Percentiles rank a stretch among this genome's conserved stretches.
These are phyloP conservation scores for Danaus melanippus DNA, from an alignment of 1,140 invertebrate species.

Conservation along the genomic window DNA sequence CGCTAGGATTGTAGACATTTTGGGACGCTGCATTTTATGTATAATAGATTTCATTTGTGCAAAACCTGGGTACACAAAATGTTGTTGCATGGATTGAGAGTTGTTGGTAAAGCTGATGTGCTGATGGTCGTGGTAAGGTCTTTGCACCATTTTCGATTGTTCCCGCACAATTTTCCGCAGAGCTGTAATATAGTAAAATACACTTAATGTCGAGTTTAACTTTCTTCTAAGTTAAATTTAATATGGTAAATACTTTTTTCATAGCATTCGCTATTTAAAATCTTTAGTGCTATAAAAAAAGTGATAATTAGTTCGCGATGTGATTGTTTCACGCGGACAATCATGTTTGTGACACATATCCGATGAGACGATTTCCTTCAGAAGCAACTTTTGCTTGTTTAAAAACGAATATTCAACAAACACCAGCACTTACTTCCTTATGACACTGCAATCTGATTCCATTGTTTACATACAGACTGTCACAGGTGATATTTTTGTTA, in stretches of 20 bases:
- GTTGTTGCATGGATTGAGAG: constrained; percentile 9
- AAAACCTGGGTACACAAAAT: constrained; percentile 29
- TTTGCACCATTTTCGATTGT: constrained; percentile 57
- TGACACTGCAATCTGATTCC: too few species aligned
- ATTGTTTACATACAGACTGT: too few species aligned
- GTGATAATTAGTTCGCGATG: neutral
- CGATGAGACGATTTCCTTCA: too few species aligned
- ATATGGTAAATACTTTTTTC: constrained; percentile 43
- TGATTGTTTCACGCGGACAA: neutral
- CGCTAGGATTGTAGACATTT: constrained; percentile 40
- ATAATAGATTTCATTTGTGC: constrained; percentile 35
- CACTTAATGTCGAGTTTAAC: neutral
- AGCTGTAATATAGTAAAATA: constrained; percentile 28
- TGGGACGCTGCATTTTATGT: constrained; percentile 36
- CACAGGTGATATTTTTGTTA: too few species aligned
- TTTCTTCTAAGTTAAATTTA: too few species aligned
- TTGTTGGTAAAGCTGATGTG: constrained; percentile 23
- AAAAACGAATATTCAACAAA: too few species aligned
- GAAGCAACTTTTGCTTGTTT: too few species aligned
- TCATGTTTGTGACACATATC: constrained; percentile 2
- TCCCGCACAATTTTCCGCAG: constrained; percentile 55
- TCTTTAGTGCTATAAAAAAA: neutral
- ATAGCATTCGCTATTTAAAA: constrained; percentile 22
- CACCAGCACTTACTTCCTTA: too few species aligned
- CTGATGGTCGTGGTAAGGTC: constrained; percentile 37